A percentile compares a stretch with the other conserved stretches of the same genome.
These are phyloP conservation scores for Myiopsitta monachus DNA, from an alignment of 2,113 vertebrate genomes.

Conservation along the genomic window DNA sequence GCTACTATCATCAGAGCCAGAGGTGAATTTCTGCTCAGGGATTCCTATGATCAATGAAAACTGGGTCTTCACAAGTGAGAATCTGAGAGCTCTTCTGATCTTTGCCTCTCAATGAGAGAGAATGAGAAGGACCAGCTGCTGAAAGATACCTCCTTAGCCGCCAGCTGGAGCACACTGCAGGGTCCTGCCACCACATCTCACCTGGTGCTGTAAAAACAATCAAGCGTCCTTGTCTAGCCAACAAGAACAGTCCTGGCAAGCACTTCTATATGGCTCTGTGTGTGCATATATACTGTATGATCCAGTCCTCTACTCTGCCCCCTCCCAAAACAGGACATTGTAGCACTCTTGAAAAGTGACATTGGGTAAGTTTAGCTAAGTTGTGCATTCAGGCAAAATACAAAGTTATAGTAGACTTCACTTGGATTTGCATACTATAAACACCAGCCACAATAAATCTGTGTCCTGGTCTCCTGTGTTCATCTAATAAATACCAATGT, in stretches of 20 bases:
- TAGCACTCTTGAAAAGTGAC: background rate
- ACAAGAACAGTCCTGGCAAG: background rate
- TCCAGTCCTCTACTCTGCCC: no score
- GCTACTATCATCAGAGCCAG: background rate
- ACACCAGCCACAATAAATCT: background rate
- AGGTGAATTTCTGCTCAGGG: background rate
- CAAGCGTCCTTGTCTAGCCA: background rate
- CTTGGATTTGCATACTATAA: background rate
- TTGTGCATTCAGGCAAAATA: background rate
- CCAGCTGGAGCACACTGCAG: background rate
- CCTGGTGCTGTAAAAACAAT: background rate
- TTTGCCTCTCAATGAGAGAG: background rate
- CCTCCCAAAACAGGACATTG: accelerated
- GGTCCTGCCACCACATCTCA: background rate
- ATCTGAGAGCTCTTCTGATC: background rate
- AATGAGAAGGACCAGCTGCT: background rate
- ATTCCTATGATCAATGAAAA: background rate
- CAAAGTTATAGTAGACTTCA: background rate
- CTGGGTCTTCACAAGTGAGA: background rate
- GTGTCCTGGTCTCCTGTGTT: background rate
- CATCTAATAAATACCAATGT: background rate
- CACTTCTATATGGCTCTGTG: background rate
- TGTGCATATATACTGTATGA: background rate
- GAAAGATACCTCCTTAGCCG: background rate
- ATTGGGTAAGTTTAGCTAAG: background rate